Conservation (phyloP, 2,113 vertebrate genomes). For the Oncorhynchus gorbuscha region DNA sequence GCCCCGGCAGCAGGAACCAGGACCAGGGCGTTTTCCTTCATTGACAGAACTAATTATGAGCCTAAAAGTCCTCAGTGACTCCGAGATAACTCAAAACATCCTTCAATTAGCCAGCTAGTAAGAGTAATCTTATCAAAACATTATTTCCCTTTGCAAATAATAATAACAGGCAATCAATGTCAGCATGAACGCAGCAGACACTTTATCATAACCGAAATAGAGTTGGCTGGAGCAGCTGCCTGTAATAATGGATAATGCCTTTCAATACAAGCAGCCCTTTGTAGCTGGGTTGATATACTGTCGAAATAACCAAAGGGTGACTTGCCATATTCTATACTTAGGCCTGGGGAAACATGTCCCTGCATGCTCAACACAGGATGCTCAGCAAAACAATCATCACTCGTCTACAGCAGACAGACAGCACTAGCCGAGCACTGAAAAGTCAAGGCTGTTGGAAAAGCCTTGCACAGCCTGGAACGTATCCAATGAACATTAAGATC, state of each 20-base stretch:
- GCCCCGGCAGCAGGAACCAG: conserved; percentile 20
- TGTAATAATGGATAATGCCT: no score
- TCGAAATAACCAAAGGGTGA: neutral
- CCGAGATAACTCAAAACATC: conserved; percentile 60
- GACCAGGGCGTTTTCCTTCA: conserved; percentile 68
- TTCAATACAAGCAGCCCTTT: neutral
- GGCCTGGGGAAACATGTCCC: neutral
- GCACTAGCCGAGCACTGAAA: neutral
- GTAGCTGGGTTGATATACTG: neutral
- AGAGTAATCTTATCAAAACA: conserved; percentile 47
- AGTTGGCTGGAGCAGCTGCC: neutral
- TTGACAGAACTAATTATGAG: conserved; percentile 65
- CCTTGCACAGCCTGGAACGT: conserved; percentile 29
- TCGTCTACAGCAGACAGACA: conserved; percentile 22
- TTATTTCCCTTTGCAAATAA: conserved; percentile 38
- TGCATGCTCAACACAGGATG: no score
- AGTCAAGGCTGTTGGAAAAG: conserved; percentile 1
- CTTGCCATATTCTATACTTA: neutral
- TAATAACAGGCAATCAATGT: conserved; percentile 35
- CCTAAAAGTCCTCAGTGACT: conserved; percentile 49
- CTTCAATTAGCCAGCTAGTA: conserved; percentile 58
- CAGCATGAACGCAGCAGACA: conserved; percentile 1
- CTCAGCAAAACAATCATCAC: neutral
- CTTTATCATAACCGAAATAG: conserved; percentile 4
- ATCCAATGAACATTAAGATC: neutral